A percentile compares a stretch with the other conserved stretches of the same genome.
Conservation (phyloP, 2,113 vertebrate species). For the Dasypus novemcinctus region DNA sequence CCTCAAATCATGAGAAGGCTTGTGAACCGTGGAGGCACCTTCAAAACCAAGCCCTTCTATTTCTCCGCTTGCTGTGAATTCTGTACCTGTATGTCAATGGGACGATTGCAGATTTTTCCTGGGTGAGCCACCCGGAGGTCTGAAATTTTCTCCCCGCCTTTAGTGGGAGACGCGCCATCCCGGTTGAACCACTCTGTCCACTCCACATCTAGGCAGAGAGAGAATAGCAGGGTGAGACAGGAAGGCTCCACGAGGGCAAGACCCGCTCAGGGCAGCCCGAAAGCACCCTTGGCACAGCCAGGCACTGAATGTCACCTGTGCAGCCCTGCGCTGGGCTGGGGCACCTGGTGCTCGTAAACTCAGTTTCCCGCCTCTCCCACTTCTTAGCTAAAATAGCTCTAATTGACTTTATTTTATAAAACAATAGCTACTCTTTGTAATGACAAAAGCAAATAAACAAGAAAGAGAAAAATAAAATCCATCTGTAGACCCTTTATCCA, state of each 20-base stretch:
- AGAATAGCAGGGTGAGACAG: not conserved
- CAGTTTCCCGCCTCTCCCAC: fast-evolving
- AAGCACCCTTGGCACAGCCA: not conserved
- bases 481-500: fast-evolving
- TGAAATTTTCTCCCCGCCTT: conserved; percentile 93
- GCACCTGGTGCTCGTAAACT: fast-evolving
- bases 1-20: not conserved
- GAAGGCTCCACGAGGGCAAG: not conserved
- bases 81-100: conserved; percentile 93
- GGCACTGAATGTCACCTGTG: fast-evolving
- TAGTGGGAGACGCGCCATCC: conserved; percentile 87
- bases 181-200: conserved; percentile 97
- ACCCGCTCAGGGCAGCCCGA: not conserved
- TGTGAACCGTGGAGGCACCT: not conserved
- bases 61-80: fast-evolving
- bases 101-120: conserved; percentile 90
- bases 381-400: not conserved
- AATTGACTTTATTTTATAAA: not conserved
- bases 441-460: not conserved
- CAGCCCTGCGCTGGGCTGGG: fast-evolving
- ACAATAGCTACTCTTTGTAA: not conserved
- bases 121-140: conserved; percentile 89
- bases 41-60: not conserved
- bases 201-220: conserved; percentile 88
- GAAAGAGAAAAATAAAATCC: not conserved